Percentiles rank a stretch among this genome's conserved stretches.
These are phyloP conservation scores for Drosophila saltans DNA, from an alignment of 1,140 invertebrate species.

Conservation along the genomic window DNA sequence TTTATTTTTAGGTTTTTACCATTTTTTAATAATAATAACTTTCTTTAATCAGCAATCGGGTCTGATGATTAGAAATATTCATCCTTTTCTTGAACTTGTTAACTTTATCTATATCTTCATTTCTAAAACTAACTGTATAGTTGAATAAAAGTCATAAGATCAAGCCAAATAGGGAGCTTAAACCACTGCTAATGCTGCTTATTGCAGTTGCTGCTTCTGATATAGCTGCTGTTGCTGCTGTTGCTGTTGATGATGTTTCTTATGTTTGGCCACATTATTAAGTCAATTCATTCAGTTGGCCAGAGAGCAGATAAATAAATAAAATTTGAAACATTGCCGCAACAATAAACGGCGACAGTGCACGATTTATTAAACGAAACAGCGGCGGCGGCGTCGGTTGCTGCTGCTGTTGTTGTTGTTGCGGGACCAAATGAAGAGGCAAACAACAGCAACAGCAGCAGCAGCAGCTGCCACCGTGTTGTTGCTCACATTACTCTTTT, in stretches of 20 bases:
- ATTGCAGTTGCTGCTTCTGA: neutral
- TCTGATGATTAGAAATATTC: no score
- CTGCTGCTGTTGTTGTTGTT: slow-evolving; percentile 28
- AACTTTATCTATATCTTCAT: no score
- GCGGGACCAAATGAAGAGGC: slow-evolving; percentile 1
- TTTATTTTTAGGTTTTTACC: no score
- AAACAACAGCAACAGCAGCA: slow-evolving; percentile 35
- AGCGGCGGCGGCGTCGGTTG: slow-evolving; percentile 46
- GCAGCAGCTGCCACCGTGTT: slow-evolving; percentile 75
- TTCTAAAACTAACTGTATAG: no score
- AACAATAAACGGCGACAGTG: slow-evolving; percentile 81
- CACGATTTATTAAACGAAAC: slow-evolving; percentile 78
- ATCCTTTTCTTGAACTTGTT: no score
- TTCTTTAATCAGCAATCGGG: no score
- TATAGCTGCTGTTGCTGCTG: slow-evolving; percentile 21
- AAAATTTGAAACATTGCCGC: slow-evolving; percentile 81
- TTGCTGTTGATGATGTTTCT: slow-evolving; percentile 34
- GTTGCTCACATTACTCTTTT: slow-evolving; percentile 81
- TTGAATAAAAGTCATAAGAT: no score
- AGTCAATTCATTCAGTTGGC: slow-evolving; percentile 64
- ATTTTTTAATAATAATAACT: no score
- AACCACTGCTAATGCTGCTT: neutral
- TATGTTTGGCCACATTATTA: slow-evolving; percentile 73
- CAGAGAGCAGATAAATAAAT: slow-evolving; percentile 79
- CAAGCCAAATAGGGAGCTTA: no score